phyloP scores from a whole-genome alignment of 1,140 invertebrate genomes.

The Cheumatopsyche charites region DNA sequence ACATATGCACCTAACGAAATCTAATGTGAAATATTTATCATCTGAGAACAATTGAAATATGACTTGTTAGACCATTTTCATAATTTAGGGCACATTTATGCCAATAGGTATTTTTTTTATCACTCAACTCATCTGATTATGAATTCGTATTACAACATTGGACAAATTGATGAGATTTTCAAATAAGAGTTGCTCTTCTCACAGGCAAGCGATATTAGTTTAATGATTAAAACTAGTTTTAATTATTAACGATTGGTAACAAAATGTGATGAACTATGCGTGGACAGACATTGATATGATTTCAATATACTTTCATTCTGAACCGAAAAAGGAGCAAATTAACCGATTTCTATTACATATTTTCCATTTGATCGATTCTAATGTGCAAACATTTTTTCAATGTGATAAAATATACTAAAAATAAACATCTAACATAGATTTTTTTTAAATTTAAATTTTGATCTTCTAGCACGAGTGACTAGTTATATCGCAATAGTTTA shows the following conservation, averaged over 20 bases:
- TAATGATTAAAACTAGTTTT: constrained; percentile 2
- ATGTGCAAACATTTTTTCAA: constrained; percentile 25
- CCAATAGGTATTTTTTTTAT: too few relatives aligned
- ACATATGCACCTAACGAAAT: too few relatives aligned
- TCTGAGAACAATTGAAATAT: too few relatives aligned
- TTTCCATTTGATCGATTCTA: not conserved
- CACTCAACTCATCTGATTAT: not conserved
- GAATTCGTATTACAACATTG: not conserved
- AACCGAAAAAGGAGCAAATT: too few relatives aligned
- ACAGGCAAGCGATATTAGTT: constrained; percentile 17
- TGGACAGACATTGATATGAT: constrained; percentile 1
- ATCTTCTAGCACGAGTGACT: constrained; percentile 48
- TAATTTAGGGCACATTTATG: too few relatives aligned
- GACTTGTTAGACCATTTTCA: too few relatives aligned
- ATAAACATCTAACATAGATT: constrained; percentile 38
- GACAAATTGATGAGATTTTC: not conserved
- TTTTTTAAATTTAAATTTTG: constrained; percentile 45
- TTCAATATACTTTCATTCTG: not conserved
- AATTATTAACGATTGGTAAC: constrained; percentile 21
- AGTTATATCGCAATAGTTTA: constrained; percentile 48
- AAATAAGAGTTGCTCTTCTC: not conserved
- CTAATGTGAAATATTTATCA: too few relatives aligned
- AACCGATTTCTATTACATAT: too few relatives aligned
- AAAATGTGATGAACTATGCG: not conserved
- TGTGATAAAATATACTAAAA: constrained; percentile 31